Base-by-base conservation (phyloP, 2,113 vertebrate species). In the Rhinoderma darwinii region DNA sequence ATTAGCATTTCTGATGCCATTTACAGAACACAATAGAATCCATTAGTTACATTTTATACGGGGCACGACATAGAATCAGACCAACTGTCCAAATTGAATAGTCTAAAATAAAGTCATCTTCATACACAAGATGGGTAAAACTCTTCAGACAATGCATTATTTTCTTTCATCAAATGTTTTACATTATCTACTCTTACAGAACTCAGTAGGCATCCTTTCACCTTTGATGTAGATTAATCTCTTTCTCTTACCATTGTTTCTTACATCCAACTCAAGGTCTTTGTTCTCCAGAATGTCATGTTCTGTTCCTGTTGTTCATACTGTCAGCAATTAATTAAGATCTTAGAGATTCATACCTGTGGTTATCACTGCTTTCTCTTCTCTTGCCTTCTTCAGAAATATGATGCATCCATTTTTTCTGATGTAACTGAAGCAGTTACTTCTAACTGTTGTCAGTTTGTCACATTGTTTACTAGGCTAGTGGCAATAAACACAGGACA, bases 221-320 rank as follows among this genome's bases (percentile, higher is more conserved):
- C 25, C 76, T 78, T 78, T 78, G 76, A 78, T 54, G 76, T 78
- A 78, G 30, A 78, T 78, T 78, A 78, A 54, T 78, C 47, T 78
- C 32, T 78, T 54, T 11, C 76, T 78, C 76, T 78, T 54, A 37
- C 32, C 47, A 78, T 78, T 54, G 76, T 78, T 54, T 10, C 75
- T 35, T 51, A 78, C 50, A 78, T 78, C 27, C 30, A 78, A 35
- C 30, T 35, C 17, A 54, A 78, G 18, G 27, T 22, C 76, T 78
- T 78, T 78, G 47, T 78, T 78, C 76, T 78, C 18, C 30, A 35
- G 30, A 20, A 78, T 54, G 30, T 78, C 76, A 54, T 54, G 50
- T 78, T 35, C 30, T 78, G 76, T 78, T 72, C 68, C 37, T 72
- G 68, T 72, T 72, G 68, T 72, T 72, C 39, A 72, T 72, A 41